Base-by-base conservation (phyloP, 92 coral and sea anemone genomes). In the Heteractis magnifica region DNA sequence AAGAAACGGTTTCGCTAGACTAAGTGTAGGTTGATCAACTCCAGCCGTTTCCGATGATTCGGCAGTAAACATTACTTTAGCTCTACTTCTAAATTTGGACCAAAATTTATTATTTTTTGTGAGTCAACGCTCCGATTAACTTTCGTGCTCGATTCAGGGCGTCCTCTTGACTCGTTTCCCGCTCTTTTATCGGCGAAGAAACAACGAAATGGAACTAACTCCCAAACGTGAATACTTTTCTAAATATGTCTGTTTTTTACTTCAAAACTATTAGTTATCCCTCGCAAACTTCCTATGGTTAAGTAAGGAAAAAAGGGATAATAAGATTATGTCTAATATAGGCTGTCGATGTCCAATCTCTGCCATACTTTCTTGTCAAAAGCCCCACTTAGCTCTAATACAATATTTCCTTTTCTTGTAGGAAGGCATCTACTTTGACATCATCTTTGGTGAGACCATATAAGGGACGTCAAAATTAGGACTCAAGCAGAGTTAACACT, bases 371-470 rank as follows among this genome's bases (percentile, higher is more conserved):
- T 81, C 20, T 68, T 53, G 84, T 49, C 65, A 48, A 81, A 81
- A 81, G 77, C 73, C 50, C 77, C 84, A 81, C 84, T 81, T 81
- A 70, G 15, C 64, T 68, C 60, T 81, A 81, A 70, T 71, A 68
- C 73, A 75, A 81, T 81, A 81, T 81, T 68, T 81, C 84, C 84
- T 81, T 81, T 21, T 52, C 50, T 81, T 81, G 19, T 23, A 70
- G 84, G 12, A 68, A 56, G 8, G 23, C 73, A 4, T 20, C 73
- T 10, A 68, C 49, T 68, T 68, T 68, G 70, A 34, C 44, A 34
- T 34, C 44, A 34, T 34, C 44, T 53, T 53, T 4, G 73, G 73
- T 6, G 20, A 62, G 26, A 68, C 73, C 12, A 68, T 68, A 68
- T 23, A 68, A 68, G 49, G 73, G 49, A 68, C 49, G 23, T 13